phyloP scores from a whole-genome alignment of 2,113 vertebrate species.

The Pomatorhinus ruficollis region DNA sequence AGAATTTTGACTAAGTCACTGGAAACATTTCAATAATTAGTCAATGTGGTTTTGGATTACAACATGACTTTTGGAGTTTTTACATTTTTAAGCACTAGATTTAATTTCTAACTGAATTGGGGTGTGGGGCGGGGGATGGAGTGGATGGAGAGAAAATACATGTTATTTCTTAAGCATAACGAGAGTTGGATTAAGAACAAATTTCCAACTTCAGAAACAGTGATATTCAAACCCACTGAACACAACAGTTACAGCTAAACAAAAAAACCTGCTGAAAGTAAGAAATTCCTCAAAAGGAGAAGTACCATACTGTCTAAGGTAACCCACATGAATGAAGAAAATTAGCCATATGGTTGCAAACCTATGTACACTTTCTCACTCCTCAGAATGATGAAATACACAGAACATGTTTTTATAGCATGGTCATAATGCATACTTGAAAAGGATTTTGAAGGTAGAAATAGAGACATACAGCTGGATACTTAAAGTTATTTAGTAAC shows the following conservation, averaged over 20 bases:
- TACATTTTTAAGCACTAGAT: not conserved
- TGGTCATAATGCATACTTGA: not conserved
- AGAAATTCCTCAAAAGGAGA: not conserved
- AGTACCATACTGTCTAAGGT: not conserved
- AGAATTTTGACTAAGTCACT: not conserved
- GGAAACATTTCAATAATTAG: not conserved
- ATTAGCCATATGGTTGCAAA: not conserved
- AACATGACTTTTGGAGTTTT: not conserved
- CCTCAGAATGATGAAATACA: not conserved
- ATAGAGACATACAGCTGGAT: not conserved
- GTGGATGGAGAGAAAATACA: not conserved
- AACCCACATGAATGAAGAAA: not conserved
- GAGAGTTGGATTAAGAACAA: not conserved
- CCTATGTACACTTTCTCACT: not conserved
- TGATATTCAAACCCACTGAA: not conserved
- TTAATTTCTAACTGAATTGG: not conserved
- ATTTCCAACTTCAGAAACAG: not conserved
- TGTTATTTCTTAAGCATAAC: not conserved
- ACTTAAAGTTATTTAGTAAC: not conserved
- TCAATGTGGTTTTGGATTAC: not conserved
- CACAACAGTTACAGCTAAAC: not conserved
- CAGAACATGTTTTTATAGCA: not conserved
- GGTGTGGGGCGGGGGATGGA: accelerated
- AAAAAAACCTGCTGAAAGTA: not conserved
- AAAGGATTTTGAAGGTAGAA: not conserved